Conservation (phyloP, 2,797 vertebrate genomes). For the Myotis myotis region DNA sequence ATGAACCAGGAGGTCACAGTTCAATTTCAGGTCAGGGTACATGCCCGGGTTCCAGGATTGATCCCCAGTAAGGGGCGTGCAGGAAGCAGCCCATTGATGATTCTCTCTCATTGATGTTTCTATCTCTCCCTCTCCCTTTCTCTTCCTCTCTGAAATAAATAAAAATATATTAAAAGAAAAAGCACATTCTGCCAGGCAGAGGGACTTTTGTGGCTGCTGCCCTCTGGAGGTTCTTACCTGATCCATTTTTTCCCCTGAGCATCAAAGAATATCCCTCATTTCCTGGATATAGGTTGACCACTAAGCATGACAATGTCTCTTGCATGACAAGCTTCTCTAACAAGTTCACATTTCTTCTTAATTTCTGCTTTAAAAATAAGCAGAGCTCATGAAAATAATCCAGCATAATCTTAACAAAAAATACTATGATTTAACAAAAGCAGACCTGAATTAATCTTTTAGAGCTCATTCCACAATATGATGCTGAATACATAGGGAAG, state of each 20-base stretch:
- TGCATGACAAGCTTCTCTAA: conserved; percentile 98
- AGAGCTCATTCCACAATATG: neutral
- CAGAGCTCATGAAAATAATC: conserved; percentile 78
- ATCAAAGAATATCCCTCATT: conserved; percentile 99
- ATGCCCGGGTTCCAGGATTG: too few species aligned
- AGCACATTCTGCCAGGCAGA: neutral
- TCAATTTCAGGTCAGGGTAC: too few species aligned
- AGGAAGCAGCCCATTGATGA: too few species aligned
- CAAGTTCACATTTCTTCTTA: conserved; percentile 99
- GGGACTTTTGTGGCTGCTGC: neutral
- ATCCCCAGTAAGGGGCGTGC: too few species aligned
- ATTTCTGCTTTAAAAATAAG: conserved; percentile 91
- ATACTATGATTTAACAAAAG: neutral
- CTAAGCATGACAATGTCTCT: conserved; percentile 96
- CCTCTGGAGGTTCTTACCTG: conserved; percentile 86
- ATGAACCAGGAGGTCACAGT: too few species aligned
- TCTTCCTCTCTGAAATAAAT: too few species aligned
- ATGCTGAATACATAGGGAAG: neutral
- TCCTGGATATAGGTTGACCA: conserved; percentile 98
- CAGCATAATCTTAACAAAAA: conserved; percentile 42
- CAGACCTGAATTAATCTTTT: neutral
- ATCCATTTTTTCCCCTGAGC: conserved; percentile 99
- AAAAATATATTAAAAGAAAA: too few species aligned
- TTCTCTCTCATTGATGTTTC: too few species aligned
- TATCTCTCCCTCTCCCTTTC: too few species aligned